These are phyloP conservation scores for Megaptera novaeangliae DNA, from an alignment of 2,113 vertebrate genomes.

Conservation along the genomic window DNA sequence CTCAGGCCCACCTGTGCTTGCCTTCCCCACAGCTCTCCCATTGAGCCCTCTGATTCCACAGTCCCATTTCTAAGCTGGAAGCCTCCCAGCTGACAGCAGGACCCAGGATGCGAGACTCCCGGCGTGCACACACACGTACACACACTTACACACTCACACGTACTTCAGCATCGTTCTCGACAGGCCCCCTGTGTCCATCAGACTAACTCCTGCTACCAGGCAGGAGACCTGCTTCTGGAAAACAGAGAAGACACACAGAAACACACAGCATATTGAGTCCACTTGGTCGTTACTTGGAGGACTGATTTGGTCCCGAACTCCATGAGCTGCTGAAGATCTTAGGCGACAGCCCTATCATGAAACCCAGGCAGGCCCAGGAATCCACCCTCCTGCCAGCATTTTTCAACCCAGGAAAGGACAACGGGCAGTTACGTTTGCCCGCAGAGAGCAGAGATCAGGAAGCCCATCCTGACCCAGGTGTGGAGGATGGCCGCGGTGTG, in stretches of 20 bases:
- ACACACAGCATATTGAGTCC: neutral
- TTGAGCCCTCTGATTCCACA: neutral
- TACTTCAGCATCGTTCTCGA: rapidly evolving
- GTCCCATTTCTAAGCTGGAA: neutral
- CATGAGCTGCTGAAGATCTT: neutral
- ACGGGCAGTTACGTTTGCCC: neutral
- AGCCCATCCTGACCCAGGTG: neutral
- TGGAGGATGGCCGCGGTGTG: neutral
- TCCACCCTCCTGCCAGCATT: neutral
- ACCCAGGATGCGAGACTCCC: neutral
- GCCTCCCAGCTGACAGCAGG: neutral
- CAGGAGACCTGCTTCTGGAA: neutral
- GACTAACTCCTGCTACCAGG: too few relatives aligned
- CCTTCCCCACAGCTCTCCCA: neutral
- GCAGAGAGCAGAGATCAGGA: neutral
- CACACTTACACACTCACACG: neutral
- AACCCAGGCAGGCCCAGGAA: neutral
- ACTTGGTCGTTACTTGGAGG: neutral
- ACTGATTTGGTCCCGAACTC: neutral
- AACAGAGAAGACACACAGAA: neutral
- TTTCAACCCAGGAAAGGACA: neutral
- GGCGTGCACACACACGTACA: neutral
- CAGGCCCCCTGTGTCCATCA: rapidly evolving
- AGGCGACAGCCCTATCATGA: rapidly evolving
- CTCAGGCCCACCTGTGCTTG: neutral